Percentiles rank a stretch among this genome's conserved stretches.
Conservation (phyloP, 2,888 invertebrate species). For the Branchipolynoe longqiensis region DNA sequence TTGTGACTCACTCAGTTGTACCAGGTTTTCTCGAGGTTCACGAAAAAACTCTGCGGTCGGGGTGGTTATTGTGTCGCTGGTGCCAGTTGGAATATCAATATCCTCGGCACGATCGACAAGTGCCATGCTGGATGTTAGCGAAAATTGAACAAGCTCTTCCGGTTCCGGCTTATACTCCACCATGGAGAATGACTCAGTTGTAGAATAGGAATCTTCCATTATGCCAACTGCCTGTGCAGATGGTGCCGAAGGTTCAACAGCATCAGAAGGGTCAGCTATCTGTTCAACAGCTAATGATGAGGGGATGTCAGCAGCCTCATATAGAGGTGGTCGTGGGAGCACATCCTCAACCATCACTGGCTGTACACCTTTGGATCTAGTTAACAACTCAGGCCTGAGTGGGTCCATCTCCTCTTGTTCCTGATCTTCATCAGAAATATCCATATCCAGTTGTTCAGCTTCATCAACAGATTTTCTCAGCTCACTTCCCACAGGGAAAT, state of each 20-base stretch:
- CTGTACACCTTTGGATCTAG: not conserved
- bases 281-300: not conserved
- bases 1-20: constrained; percentile 40
- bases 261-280: not conserved
- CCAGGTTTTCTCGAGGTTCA: constrained; percentile 25
- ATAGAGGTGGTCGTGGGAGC: not conserved
- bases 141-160: constrained; percentile 1
- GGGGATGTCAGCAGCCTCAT: not conserved
- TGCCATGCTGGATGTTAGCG: constrained; percentile 32
- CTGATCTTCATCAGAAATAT: constrained; percentile 14
- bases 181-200: constrained; percentile 36
- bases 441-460: constrained; percentile 1
- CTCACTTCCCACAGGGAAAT: not conserved
- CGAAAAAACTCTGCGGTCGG: constrained; percentile 32
- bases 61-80: constrained; percentile 14
- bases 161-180: not conserved
- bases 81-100: constrained; percentile 25
- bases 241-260: constrained; percentile 22
- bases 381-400: constrained; percentile 28
- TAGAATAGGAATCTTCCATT: constrained; percentile 35
- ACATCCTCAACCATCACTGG: not conserved
- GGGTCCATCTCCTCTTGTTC: constrained; percentile 24
- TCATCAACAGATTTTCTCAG: not conserved
- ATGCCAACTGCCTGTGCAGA: not conserved
- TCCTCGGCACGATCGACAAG: not conserved